A percentile compares a stretch with the other conserved stretches of the same genome.
Evolutionary conservation across 2,888 invertebrate species (phyloP).

Genomic region (Tromatobia lineatoria): DNA sequence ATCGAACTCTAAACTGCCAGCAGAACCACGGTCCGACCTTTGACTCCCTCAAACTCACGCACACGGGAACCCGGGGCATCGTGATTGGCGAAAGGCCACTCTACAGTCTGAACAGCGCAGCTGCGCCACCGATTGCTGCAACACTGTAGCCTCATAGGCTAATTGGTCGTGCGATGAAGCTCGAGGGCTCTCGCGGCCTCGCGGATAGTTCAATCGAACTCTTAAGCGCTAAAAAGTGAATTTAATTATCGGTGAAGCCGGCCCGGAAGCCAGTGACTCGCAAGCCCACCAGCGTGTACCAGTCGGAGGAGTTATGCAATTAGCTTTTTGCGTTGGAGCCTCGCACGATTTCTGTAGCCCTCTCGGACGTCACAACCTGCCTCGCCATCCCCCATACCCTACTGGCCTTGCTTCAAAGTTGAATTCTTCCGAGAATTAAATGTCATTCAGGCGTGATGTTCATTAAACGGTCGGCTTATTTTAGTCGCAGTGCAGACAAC

Average conservation of each 20-base stretch:
- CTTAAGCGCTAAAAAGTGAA: conserved; percentile 78
- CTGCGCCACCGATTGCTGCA: neutral
- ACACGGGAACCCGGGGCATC: neutral
- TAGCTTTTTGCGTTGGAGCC: conserved; percentile 78
- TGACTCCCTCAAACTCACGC: conserved; percentile 19
- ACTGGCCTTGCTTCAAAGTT: conserved; percentile 72
- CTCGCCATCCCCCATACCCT: conserved; percentile 9
- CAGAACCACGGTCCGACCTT: conserved; percentile 20
- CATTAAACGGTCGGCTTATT: conserved; percentile 76
- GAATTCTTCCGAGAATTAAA: conserved; percentile 81
- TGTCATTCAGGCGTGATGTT: conserved; percentile 81
- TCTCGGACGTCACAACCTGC: conserved; percentile 43
- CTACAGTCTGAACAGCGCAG: conserved; percentile 29
- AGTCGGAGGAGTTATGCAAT: conserved; percentile 76
- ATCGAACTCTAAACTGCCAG: conserved; percentile 37
- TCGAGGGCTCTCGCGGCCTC: conserved; percentile 5
- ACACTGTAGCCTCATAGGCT: neutral
- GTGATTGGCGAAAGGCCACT: conserved; percentile 11
- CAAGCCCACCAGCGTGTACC: conserved; percentile 31
- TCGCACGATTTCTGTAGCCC: conserved; percentile 50
- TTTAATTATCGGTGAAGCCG: conserved; percentile 78
- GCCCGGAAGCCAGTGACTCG: conserved; percentile 7
- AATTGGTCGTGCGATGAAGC: conserved; percentile 1
- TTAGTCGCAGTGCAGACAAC: conserved; percentile 54
- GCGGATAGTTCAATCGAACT: conserved; percentile 78